A percentile compares a stretch with the other conserved stretches of the same genome.
Evolutionary conservation across 2,797 vertebrate species (phyloP).

Genomic region (Chromis chromis): DNA sequence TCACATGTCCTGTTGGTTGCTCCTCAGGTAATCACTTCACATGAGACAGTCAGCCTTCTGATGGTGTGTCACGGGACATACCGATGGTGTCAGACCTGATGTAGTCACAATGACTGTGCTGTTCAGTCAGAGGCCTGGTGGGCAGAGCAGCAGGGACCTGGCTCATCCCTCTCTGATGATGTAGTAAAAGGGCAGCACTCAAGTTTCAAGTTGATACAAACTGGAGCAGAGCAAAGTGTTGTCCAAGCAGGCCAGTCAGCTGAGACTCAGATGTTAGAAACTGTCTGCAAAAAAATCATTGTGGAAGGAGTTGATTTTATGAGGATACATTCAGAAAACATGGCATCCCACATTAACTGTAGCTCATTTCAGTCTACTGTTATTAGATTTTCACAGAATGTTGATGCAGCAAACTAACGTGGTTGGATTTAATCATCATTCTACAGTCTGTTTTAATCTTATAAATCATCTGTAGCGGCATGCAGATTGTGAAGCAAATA

Average conservation of each 20-base stretch:
- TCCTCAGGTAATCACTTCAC: slow-evolving; percentile 5
- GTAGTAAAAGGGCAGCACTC: slow-evolving; percentile 19
- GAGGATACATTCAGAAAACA: slow-evolving; percentile 14
- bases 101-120: slow-evolving; percentile 34
- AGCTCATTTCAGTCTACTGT: slow-evolving; percentile 12
- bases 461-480: slow-evolving; percentile 21
- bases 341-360: slow-evolving; percentile 2
- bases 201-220: slow-evolving; percentile 16
- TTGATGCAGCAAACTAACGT: slow-evolving; percentile 28
- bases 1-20: not conserved
- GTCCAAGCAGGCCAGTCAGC: slow-evolving; percentile 22
- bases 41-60: slow-evolving; percentile 6
- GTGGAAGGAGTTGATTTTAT: not conserved
- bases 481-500: not conserved
- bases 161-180: slow-evolving; percentile 26
- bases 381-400: slow-evolving; percentile 28
- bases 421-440: slow-evolving; percentile 28
- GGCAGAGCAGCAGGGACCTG: slow-evolving; percentile 24
- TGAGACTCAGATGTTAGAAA: slow-evolving; percentile 42
- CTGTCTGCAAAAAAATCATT: not conserved
- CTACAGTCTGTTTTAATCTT: slow-evolving; percentile 26
- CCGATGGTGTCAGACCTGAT: slow-evolving; percentile 34
- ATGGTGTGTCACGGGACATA: slow-evolving; percentile 46
- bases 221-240: not conserved
- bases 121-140: slow-evolving; percentile 36